These are phyloP conservation scores for Picathartes gymnocephalus DNA, from an alignment of 2,113 vertebrate species.

Conservation along the genomic window DNA sequence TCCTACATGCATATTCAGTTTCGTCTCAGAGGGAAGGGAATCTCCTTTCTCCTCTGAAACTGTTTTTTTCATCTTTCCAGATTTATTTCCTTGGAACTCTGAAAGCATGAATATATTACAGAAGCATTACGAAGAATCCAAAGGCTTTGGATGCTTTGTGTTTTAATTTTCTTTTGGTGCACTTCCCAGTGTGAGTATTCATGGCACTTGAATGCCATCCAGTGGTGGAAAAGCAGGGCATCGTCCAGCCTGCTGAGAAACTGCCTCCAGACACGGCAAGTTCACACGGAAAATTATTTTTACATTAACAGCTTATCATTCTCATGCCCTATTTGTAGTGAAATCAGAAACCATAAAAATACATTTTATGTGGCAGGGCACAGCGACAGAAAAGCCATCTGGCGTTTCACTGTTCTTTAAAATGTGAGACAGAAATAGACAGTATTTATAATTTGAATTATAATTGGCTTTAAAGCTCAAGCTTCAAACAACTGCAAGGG, in stretches of 20 bases:
- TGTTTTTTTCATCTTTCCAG: neutral
- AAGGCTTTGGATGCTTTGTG: neutral
- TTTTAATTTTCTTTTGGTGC: neutral
- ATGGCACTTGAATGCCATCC: slow-evolving; percentile 55
- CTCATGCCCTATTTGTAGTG: neutral
- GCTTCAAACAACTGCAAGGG: neutral
- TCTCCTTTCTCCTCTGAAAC: slow-evolving; percentile 5
- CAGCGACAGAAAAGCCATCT: slow-evolving; percentile 5
- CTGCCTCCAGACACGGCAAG: neutral
- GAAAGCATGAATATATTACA: neutral
- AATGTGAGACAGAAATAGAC: neutral
- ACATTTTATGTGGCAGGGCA: neutral
- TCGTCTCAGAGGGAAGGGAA: neutral
- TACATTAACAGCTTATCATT: neutral
- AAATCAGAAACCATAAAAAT: neutral
- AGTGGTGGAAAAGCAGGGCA: slow-evolving; percentile 32
- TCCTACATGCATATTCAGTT: neutral
- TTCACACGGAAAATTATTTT: neutral
- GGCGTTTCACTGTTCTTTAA: neutral
- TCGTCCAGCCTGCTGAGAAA: neutral
- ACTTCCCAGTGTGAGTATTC: neutral
- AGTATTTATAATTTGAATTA: neutral
- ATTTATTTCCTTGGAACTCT: slow-evolving; percentile 23
- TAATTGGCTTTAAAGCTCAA: slow-evolving; percentile 12
- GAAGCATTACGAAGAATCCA: neutral